phyloP scores from a whole-genome alignment of 1,140 invertebrate species.

The Antheraea mylitta region DNA sequence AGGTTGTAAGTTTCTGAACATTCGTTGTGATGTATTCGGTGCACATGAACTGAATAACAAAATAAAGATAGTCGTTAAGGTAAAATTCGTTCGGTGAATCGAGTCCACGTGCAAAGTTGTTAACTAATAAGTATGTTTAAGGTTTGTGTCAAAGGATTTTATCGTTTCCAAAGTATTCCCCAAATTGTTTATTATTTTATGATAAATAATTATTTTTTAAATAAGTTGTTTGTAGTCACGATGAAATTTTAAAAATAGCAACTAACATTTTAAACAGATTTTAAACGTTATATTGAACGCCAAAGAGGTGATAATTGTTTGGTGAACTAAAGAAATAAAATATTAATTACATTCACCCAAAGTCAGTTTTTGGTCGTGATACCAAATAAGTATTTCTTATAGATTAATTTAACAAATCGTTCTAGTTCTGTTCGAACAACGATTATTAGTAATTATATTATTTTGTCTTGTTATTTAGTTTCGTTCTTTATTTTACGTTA shows the following conservation, averaged over 20 bases:
- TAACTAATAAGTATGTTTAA: slow-evolving; percentile 73
- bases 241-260: slow-evolving; percentile 11
- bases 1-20: slow-evolving; percentile 71
- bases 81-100: slow-evolving; percentile 56
- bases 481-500: slow-evolving; percentile 54
- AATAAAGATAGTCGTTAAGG: slow-evolving; percentile 30
- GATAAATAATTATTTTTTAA: slow-evolving; percentile 38
- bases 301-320: slow-evolving; percentile 52
- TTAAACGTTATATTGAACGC: slow-evolving; percentile 30
- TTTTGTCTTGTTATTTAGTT: slow-evolving; percentile 35
- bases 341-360: slow-evolving; percentile 28
- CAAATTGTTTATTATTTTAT: slow-evolving; percentile 70
- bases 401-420: slow-evolving; percentile 33
- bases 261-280: background rate
- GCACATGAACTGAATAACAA: slow-evolving; percentile 69
- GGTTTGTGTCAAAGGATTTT: slow-evolving; percentile 77
- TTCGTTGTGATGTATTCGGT: slow-evolving; percentile 76
- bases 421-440: slow-evolving; percentile 37
- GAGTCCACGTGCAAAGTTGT: slow-evolving; percentile 76
- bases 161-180: slow-evolving; percentile 79
- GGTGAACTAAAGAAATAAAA: background rate
- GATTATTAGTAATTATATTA: slow-evolving; percentile 27
- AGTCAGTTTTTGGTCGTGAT: slow-evolving; percentile 23
- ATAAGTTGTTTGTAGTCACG: slow-evolving; percentile 63
- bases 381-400: slow-evolving; percentile 49